Percentiles rank a stretch among this genome's conserved stretches.
Evolutionary conservation across 1,140 invertebrate species (phyloP).

Genomic region (Phymorhynchus buccinoides): DNA sequence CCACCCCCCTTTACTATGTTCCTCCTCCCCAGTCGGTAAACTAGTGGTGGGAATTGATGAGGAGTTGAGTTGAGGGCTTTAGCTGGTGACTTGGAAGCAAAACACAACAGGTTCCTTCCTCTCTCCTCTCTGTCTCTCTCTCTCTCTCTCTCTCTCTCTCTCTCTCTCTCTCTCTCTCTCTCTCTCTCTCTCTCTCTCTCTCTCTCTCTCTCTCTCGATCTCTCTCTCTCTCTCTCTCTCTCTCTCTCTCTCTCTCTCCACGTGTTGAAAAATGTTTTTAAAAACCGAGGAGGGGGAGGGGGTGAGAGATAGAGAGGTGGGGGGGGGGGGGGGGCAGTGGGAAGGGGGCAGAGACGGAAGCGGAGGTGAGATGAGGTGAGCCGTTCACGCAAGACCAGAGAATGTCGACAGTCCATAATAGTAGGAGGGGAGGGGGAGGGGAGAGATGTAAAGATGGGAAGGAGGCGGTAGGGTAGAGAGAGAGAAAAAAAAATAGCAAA

Average conservation of each 20-base stretch:
- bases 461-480: background rate
- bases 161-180: background rate
- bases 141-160: background rate
- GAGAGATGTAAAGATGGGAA: background rate
- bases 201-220: background rate
- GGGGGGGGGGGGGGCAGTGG: background rate
- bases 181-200: background rate
- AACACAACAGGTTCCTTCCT: slow-evolving; percentile 19
- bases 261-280: too few species aligned
- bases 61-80: too few species aligned
- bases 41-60: background rate
- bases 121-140: too few species aligned
- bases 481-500: background rate
- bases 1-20: background rate
- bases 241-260: background rate
- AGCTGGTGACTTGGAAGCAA: background rate
- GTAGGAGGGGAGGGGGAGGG: background rate
- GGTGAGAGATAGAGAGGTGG: background rate
- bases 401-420: background rate
- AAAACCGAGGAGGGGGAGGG: background rate
- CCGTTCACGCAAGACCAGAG: background rate
- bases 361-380: background rate
- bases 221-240: background rate
- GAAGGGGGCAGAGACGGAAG: background rate
- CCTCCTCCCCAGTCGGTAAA: background rate